Base-by-base conservation (phyloP, 2,888 invertebrate genomes). In the Alloscopus bannaensis region DNA sequence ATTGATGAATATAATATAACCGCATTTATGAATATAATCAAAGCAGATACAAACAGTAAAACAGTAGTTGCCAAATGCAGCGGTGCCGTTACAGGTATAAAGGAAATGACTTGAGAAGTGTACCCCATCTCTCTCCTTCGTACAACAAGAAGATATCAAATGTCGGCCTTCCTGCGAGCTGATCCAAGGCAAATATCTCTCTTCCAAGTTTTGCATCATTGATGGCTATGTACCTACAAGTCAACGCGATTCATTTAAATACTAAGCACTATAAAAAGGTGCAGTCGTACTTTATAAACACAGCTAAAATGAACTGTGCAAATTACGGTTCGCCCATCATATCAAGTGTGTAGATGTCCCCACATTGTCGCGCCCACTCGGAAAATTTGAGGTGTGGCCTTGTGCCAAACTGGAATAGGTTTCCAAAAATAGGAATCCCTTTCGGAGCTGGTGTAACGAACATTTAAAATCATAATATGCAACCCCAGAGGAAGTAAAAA, bases 281-380 rank as follows among this genome's bases (percentile, higher is more conserved):
- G 36, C n/a, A 22, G n/a, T n/a, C n/a, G n/a, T n/a, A n/a, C n/a
- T n/a, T n/a, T n/a, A n/a, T n/a, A n/a, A n/a, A n/a, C n/a, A n/a
- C n/a, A n/a, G n/a, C n/a, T n/a, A n/a, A n/a, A n/a, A n/a, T n/a
- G n/a, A n/a, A n/a, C n/a, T n/a, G 47, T n/a, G 2, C 26, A 31
- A 29, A 26, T 40, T 36, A n/a, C 8, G 8, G 20, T 11, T 4
- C 69, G 36, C 55, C 66, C 77, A 55, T 57, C 1, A 70, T 16
- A 18, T 28, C 18, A 6, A 36, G 8, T 36, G 36, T 13, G 16
- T 64, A 6, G 28, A 52, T 36, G 20, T 52, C 26, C 28, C 77
- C 77, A 64, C 57, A 77, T 26, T 77, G 18, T 16, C 40, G n/a
- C n/a, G 22, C 31, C 70, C 62, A 77, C 24, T 77, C 64, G 31